Evolutionary conservation across 2,113 vertebrate species (phyloP).

Genomic region (Glaucomys volans): DNA sequence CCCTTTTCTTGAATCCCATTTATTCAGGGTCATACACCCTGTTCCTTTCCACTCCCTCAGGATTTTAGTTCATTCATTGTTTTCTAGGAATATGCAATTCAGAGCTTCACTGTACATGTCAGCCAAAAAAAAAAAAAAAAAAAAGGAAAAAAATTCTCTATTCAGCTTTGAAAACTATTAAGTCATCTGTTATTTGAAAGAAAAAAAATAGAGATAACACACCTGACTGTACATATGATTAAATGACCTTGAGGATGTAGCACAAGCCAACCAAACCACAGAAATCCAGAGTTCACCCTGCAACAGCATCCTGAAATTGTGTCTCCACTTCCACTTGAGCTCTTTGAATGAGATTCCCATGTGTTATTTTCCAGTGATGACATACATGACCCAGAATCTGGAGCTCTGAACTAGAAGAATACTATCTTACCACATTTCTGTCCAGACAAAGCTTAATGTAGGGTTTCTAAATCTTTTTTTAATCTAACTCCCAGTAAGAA

Average conservation of each 20-base stretch:
- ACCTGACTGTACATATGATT: constrained; percentile 19
- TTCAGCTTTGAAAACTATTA: constrained; percentile 48
- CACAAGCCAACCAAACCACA: constrained; percentile 65
- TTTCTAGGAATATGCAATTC: constrained; percentile 13
- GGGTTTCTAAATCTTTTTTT: background rate
- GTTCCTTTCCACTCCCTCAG: background rate
- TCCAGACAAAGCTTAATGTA: background rate
- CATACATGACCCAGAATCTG: background rate
- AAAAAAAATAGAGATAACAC: background rate
- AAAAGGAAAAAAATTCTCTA: background rate
- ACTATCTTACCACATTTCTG: background rate
- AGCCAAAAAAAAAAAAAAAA: background rate
- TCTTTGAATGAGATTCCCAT: constrained; percentile 60
- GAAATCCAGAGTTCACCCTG: constrained; percentile 61
- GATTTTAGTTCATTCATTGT: background rate
- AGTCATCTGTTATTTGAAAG: constrained; percentile 63
- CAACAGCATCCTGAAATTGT: constrained; percentile 76
- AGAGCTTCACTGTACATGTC: background rate
- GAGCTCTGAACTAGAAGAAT: background rate
- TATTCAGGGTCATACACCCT: background rate
- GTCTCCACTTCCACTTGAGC: constrained; percentile 61
- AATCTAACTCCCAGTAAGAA: background rate
- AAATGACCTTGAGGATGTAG: constrained; percentile 63
- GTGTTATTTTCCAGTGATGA: constrained; percentile 61
- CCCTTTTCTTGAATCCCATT: background rate